Base-by-base conservation (phyloP, 2,888 invertebrate species). In the Epirrita christyi region DNA sequence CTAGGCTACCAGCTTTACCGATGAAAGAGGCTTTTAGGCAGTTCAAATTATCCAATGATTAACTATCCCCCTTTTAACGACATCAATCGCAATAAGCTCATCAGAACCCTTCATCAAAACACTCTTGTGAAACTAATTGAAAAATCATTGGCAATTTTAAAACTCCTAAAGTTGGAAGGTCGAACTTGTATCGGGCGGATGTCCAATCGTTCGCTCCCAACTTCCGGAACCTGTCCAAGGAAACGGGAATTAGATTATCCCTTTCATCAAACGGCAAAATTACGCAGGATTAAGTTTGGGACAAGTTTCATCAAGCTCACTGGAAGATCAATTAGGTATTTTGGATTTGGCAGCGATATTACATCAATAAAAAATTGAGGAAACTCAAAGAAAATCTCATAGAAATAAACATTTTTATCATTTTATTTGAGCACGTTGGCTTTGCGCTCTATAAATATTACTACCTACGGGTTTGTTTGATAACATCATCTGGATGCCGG, bases 161-260 rank as follows among this genome's bases (percentile, higher is more conserved):
- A 61, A 49, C 49, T 57, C 40, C 41, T 36, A 34, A 51, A 52
- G 41, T 56, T 56, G 36, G 36, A 45, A 50, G 50, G 55, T 50
- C 43, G 37, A 34, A 36, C 49, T 48, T 43, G 54, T 57, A 63
- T 60, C 54, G 60, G 38, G 15, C 61, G 64, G 64, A 65, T 61
- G 65, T 67, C 50, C 64, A 60, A 63, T 61, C 63, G 63, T 47
- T 55, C 55, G 52, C 55, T 41, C 38, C 43, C 51, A 21, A 38
- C 45, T 38, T 47, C 51, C 47, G 9, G 34, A 40, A 56, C 45
- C 55, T 62, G 60, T 65, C 65, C 63, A 57, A 65, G 67, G 62
- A 60, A 60, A 56, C 61, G 59, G 62, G 61, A 68, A 68, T 68
- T 66, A 59, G 68, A 68, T 68, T 68, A 68, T 66, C 66, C 68